A percentile compares a stretch with the other conserved stretches of the same genome.
Conservation (phyloP, 2,797 vertebrate species). For the Choloepus didactylus region DNA sequence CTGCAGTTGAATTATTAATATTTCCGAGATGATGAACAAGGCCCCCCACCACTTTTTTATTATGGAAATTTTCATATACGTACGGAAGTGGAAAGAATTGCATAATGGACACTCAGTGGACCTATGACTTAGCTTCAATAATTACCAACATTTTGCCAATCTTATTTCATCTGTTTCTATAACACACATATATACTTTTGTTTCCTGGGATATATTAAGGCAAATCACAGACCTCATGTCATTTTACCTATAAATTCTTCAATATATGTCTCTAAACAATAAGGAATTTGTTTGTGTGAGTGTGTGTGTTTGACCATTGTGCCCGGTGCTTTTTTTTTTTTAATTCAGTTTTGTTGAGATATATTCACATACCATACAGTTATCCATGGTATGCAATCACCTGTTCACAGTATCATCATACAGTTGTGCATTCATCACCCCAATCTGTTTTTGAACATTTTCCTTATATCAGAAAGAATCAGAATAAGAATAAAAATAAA, state of each 20-base stretch:
- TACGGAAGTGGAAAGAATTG: background rate
- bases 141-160: background rate
- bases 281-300: background rate
- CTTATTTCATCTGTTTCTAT: background rate
- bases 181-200: background rate
- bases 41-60: background rate
- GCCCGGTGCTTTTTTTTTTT: too few species aligned
- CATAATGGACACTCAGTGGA: background rate
- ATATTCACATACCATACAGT: too few species aligned
- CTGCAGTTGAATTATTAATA: slow-evolving; percentile 73
- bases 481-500: too few species aligned
- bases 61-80: slow-evolving; percentile 51
- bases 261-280: background rate
- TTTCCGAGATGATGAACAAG: slow-evolving; percentile 1
- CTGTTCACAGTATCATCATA: too few species aligned
- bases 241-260: background rate
- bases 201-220: slow-evolving; percentile 17
- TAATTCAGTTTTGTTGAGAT: too few species aligned
- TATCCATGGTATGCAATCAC: too few species aligned
- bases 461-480: too few species aligned
- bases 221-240: background rate
- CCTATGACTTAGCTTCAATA: background rate
- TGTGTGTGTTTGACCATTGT: background rate
- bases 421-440: too few species aligned
- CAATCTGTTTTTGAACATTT: too few species aligned